These are phyloP conservation scores for Pycnomerus fuliginosus DNA, from an alignment of 2,888 invertebrate genomes.

Conservation along the genomic window DNA sequence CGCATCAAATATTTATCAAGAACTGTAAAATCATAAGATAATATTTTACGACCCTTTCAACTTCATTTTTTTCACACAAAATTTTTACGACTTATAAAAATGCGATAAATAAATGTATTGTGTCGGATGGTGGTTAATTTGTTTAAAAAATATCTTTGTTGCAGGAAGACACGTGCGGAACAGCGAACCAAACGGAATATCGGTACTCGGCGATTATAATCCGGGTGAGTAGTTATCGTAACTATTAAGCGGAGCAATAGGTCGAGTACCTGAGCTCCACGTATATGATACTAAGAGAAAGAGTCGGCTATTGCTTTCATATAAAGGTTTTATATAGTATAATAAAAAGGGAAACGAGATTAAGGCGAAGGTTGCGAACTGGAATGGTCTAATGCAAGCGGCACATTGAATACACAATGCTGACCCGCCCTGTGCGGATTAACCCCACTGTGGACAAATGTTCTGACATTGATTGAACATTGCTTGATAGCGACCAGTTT, in stretches of 20 bases:
- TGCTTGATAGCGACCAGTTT: slow-evolving; percentile 31
- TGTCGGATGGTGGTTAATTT: not conserved
- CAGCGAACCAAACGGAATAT: slow-evolving; percentile 51
- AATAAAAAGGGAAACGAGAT: slow-evolving; percentile 51
- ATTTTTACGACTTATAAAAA: no score
- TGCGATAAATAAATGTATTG: no score
- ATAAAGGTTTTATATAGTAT: slow-evolving; percentile 40
- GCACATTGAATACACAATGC: slow-evolving; percentile 52
- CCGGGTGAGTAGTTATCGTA: slow-evolving; percentile 51
- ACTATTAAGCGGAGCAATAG: slow-evolving; percentile 28
- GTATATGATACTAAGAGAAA: slow-evolving; percentile 33
- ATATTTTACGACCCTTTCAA: no score
- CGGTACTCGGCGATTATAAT: slow-evolving; percentile 52
- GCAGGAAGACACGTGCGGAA: slow-evolving; percentile 51
- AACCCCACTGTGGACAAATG: slow-evolving; percentile 28
- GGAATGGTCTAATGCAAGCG: slow-evolving; percentile 47
- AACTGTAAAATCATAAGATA: no score
- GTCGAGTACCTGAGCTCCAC: slow-evolving; percentile 28
- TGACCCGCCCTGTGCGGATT: slow-evolving; percentile 35
- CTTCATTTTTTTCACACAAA: no score
- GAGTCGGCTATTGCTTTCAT: slow-evolving; percentile 6
- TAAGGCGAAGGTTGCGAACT: slow-evolving; percentile 50
- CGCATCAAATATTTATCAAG: no score
- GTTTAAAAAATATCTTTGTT: slow-evolving; percentile 29
- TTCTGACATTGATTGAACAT: slow-evolving; percentile 34